These are phyloP conservation scores for Trichonephila inaurata DNA, from an alignment of 1,140 invertebrate species.

Conservation along the genomic window DNA sequence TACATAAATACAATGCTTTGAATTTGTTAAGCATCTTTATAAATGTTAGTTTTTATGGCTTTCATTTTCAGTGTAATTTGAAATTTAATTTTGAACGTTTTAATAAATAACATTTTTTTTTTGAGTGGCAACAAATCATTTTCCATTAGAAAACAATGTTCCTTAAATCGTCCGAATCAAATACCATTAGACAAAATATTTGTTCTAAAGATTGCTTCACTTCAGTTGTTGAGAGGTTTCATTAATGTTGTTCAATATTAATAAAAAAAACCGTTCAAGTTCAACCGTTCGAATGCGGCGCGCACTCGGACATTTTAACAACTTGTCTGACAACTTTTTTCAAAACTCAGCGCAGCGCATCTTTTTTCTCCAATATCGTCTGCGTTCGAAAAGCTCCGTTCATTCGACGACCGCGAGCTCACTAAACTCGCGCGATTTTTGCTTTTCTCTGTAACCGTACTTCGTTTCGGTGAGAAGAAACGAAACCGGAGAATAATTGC, in stretches of 20 bases:
- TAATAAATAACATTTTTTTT: no score
- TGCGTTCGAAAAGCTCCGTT: background rate
- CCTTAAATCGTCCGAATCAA: no score
- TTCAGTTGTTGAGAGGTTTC: background rate
- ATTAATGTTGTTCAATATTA: background rate
- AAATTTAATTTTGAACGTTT: no score
- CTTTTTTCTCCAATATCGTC: background rate
- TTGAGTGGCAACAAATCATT: no score
- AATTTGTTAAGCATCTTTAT: no score
- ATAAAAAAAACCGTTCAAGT: background rate
- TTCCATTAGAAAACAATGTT: no score
- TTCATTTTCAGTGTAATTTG: no score
- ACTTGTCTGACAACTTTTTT: background rate
- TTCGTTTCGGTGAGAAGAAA: background rate
- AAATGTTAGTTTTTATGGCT: no score
- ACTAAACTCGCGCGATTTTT: slow-evolving; percentile 1
- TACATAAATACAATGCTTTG: no score
- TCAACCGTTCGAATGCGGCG: background rate
- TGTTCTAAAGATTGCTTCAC: no score
- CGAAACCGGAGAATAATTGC: background rate
- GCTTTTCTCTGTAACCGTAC: background rate
- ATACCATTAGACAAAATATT: no score
- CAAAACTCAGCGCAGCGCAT: background rate
- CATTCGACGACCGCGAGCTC: slow-evolving; percentile 15
- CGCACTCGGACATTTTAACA: background rate